Evolutionary conservation across 2,113 vertebrate species (phyloP).

Genomic region (Chionodraco myersi): DNA sequence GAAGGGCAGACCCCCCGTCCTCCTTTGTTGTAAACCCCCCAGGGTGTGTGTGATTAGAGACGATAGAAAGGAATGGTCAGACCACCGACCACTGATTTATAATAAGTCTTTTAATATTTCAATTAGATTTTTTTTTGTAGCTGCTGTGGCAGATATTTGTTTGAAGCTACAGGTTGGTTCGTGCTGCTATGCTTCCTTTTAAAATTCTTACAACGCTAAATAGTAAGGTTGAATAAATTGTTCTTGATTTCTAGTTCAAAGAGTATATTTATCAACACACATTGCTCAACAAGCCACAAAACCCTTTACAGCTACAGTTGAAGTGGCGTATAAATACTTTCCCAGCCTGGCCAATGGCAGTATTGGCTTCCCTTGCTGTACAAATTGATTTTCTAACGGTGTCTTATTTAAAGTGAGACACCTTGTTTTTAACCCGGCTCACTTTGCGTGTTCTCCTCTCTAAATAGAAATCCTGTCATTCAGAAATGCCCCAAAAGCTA

Average conservation of each 20-base stretch:
- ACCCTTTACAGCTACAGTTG: neutral
- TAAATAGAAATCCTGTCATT: slow-evolving; percentile 24
- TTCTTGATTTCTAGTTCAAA: neutral
- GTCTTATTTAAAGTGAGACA: neutral
- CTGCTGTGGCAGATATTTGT: slow-evolving; percentile 16
- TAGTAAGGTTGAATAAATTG: neutral
- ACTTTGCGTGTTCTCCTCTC: neutral
- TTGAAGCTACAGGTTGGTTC: slow-evolving; percentile 10
- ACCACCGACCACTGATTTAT: neutral
- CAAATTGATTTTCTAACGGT: slow-evolving; percentile 9
- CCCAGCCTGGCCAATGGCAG: neutral
- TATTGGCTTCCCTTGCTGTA: neutral
- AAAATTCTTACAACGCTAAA: neutral
- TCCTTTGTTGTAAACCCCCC: neutral
- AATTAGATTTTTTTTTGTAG: neutral
- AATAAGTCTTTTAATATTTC: slow-evolving; percentile 6
- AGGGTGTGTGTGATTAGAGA: neutral
- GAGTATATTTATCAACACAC: neutral
- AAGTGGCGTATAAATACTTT: neutral
- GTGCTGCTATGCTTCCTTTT: neutral
- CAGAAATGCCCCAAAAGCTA: slow-evolving; percentile 8
- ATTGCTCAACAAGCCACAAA: neutral
- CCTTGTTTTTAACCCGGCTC: neutral
- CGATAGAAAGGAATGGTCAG: neutral
- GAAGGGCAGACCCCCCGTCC: neutral